phyloP scores from a whole-genome alignment of 1,140 invertebrate genomes.

The Hyles vespertilio region DNA sequence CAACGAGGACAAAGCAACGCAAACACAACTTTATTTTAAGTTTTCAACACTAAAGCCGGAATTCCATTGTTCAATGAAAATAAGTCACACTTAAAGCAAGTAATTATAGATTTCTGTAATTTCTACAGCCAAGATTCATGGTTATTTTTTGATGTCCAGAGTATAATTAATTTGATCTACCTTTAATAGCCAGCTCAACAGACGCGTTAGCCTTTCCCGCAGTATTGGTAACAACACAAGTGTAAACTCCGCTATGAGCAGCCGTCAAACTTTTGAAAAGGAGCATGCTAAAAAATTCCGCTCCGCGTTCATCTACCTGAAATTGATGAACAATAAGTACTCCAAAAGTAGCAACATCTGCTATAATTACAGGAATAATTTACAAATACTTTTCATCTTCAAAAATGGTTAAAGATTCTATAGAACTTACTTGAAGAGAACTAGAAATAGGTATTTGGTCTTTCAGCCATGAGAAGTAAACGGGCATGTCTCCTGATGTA shows the following conservation, averaged over 20 bases:
- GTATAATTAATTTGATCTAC: slow-evolving; percentile 62
- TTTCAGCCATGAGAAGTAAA: slow-evolving; percentile 89
- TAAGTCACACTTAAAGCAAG: too few relatives aligned
- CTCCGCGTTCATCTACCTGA: slow-evolving; percentile 84
- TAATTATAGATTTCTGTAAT: too few relatives aligned
- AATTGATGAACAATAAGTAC: neutral
- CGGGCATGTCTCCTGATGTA: slow-evolving; percentile 89
- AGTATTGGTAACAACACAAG: slow-evolving; percentile 89
- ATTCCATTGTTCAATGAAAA: too few relatives aligned
- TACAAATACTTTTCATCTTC: neutral
- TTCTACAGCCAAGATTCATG: too few relatives aligned
- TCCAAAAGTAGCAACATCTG: neutral
- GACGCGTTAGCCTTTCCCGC: slow-evolving; percentile 90
- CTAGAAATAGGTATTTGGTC: slow-evolving; percentile 75
- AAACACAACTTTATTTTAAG: too few relatives aligned
- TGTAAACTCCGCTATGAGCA: slow-evolving; percentile 89
- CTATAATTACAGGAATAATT: neutral
- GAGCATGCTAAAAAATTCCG: slow-evolving; percentile 87
- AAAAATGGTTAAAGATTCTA: neutral
- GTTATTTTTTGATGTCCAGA: too few relatives aligned
- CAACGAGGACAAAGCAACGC: too few relatives aligned
- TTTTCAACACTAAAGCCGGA: too few relatives aligned
- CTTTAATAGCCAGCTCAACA: slow-evolving; percentile 88
- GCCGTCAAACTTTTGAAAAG: slow-evolving; percentile 86
- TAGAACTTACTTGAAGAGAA: slow-evolving; percentile 46